These are phyloP conservation scores for Chondrilla cf. caribensis DNA, from an alignment of 37 sponge, comb jelly and placozoan genomes.

Conservation along the genomic window DNA sequence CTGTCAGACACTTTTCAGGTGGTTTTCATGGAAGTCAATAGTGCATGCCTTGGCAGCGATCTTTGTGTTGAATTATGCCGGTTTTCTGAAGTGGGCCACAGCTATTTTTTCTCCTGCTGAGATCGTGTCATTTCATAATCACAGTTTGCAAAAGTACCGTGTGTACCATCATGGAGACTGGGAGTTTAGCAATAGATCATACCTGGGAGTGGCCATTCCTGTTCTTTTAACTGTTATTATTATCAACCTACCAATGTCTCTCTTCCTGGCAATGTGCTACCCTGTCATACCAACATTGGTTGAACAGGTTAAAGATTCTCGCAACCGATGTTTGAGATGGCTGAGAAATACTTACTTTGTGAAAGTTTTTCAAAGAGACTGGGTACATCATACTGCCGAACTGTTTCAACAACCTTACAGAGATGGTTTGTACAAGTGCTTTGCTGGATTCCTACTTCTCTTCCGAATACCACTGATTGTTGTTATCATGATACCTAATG, in stretches of 20 bases:
- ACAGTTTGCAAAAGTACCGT: background rate
- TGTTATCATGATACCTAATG: background rate
- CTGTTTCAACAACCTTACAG: slow-evolving; percentile 17
- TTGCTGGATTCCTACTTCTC: slow-evolving; percentile 10
- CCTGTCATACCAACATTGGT: background rate
- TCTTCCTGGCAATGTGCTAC: background rate
- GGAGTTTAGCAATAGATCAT: background rate
- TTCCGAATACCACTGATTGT: background rate
- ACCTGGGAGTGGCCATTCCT: background rate
- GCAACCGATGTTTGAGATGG: background rate
- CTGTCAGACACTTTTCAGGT: too few species aligned
- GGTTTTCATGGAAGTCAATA: background rate
- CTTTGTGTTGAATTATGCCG: background rate
- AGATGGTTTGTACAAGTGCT: background rate
- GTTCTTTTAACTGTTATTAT: background rate
- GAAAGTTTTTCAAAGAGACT: background rate
- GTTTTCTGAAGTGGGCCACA: slow-evolving; percentile 2
- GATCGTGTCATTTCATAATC: background rate
- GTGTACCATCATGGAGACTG: background rate
- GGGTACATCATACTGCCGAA: background rate
- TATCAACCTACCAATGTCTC: background rate
- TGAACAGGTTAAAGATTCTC: background rate
- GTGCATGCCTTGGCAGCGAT: slow-evolving; percentile 3
- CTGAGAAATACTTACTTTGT: background rate
- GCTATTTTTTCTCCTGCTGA: background rate